Evolutionary conservation across 2,113 vertebrate genomes (phyloP).

Genomic region (Phyllostomus hastatus): DNA sequence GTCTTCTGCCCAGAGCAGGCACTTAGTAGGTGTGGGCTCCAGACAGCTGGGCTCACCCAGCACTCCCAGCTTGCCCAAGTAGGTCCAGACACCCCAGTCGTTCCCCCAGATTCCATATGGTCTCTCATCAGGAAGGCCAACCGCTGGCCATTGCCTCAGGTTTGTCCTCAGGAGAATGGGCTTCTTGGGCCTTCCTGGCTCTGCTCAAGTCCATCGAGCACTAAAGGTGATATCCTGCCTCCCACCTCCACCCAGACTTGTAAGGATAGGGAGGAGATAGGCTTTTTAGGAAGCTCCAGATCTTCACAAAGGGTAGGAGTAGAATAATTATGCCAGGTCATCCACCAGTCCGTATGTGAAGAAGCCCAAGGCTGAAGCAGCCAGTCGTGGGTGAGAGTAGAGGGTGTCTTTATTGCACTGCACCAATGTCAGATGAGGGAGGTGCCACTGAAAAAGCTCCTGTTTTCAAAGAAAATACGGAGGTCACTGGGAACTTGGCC

Average conservation of each 20-base stretch:
- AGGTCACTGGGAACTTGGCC: neutral
- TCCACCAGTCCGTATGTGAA: neutral
- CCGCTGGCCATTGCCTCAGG: neutral
- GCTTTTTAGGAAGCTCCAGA: neutral
- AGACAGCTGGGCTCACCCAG: neutral
- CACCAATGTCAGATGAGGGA: slow-evolving; percentile 36
- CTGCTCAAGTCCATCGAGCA: neutral
- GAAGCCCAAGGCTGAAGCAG: slow-evolving; percentile 18
- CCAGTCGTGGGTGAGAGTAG: neutral
- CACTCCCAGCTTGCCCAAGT: neutral
- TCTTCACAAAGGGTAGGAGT: neutral
- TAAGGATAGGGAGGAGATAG: neutral
- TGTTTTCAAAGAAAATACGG: slow-evolving; percentile 41
- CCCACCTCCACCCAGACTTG: neutral
- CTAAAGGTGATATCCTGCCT: neutral
- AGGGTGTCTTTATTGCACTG: slow-evolving; percentile 67
- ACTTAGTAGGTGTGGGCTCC: neutral
- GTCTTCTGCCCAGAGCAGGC: neutral
- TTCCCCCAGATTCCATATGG: neutral
- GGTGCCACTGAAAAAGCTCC: slow-evolving; percentile 29
- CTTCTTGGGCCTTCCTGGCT: neutral
- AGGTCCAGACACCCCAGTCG: neutral
- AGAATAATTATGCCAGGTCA: neutral
- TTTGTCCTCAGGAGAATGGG: slow-evolving; percentile 6
- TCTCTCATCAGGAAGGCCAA: slow-evolving; percentile 13